A percentile compares a stretch with the other conserved stretches of the same genome.
These are phyloP conservation scores for Phalacrocorax aristotelis DNA, from an alignment of 2,113 vertebrate genomes.

Conservation along the genomic window DNA sequence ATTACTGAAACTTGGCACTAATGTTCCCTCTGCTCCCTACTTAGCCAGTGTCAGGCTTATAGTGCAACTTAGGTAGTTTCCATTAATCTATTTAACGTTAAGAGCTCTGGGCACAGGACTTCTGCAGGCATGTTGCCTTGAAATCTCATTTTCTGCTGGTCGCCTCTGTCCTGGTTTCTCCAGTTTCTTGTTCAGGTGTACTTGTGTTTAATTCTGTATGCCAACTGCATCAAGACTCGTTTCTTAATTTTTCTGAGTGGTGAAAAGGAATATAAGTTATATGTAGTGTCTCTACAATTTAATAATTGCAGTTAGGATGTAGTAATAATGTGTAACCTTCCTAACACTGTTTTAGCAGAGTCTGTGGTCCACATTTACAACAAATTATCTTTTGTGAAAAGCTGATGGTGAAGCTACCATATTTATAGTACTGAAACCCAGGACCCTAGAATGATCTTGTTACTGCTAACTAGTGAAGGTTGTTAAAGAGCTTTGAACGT, in stretches of 20 bases:
- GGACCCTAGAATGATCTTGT: neutral
- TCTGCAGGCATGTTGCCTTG: neutral
- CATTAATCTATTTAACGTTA: neutral
- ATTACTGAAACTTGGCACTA: slow-evolving; percentile 27
- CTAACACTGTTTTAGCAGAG: neutral
- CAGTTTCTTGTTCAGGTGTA: too few relatives aligned
- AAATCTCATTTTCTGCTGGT: fast-evolving
- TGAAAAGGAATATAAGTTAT: neutral
- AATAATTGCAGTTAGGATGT: neutral
- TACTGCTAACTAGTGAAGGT: neutral
- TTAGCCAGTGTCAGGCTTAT: neutral
- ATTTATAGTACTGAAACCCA: neutral
- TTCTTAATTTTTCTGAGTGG: neutral
- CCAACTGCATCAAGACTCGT: neutral
- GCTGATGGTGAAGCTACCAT: neutral
- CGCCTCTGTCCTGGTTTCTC: neutral
- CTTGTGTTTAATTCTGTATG: neutral
- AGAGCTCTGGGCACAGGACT: neutral
- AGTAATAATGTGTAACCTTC: fast-evolving
- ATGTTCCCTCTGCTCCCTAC: neutral
- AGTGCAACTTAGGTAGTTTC: neutral
- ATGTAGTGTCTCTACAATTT: neutral
- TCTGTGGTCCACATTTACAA: fast-evolving
- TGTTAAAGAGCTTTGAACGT: neutral
- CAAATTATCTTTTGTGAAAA: neutral